Percentiles rank a stretch among this genome's conserved stretches.
Evolutionary conservation across 2,797 vertebrate species (phyloP).

Genomic region (Petrocephalus schoutedeni): DNA sequence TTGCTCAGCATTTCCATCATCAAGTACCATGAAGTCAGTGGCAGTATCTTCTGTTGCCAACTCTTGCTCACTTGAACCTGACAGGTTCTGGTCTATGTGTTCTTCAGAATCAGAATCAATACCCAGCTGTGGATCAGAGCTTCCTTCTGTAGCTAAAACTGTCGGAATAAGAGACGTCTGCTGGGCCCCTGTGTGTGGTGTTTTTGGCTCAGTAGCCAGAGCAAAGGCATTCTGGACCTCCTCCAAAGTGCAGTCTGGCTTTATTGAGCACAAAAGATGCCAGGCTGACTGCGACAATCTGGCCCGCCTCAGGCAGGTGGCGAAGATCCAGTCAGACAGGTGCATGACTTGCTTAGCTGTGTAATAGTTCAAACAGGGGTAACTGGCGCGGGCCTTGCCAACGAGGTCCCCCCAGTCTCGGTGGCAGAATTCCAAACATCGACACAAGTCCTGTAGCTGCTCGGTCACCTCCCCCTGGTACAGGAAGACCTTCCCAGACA

Average conservation of each 20-base stretch:
- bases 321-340: constrained; percentile 56
- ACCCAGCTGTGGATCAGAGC: not conserved
- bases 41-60: constrained; percentile 13
- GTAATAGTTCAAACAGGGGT: constrained; percentile 61
- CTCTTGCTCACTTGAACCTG: constrained; percentile 36
- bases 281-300: constrained; percentile 54
- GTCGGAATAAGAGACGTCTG: not conserved
- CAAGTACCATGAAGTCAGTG: not conserved
- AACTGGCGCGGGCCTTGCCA: constrained; percentile 50
- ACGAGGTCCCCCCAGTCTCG: constrained; percentile 58
- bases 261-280: constrained; percentile 59
- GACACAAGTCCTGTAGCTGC: constrained; percentile 52
- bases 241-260: constrained; percentile 46
- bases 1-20: constrained; percentile 7
- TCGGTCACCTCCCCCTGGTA: constrained; percentile 45
- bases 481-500: constrained; percentile 32
- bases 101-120: constrained; percentile 14
- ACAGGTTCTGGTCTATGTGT: not conserved
- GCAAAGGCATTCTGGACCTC: constrained; percentile 49
- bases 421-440: constrained; percentile 60
- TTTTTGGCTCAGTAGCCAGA: not conserved
- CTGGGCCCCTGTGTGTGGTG: not conserved
- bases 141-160: constrained; percentile 11
- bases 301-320: constrained; percentile 24
- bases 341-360: constrained; percentile 66